Conservation (phyloP, 2,888 invertebrate genomes). For the Trichopoda pennipes region DNA sequence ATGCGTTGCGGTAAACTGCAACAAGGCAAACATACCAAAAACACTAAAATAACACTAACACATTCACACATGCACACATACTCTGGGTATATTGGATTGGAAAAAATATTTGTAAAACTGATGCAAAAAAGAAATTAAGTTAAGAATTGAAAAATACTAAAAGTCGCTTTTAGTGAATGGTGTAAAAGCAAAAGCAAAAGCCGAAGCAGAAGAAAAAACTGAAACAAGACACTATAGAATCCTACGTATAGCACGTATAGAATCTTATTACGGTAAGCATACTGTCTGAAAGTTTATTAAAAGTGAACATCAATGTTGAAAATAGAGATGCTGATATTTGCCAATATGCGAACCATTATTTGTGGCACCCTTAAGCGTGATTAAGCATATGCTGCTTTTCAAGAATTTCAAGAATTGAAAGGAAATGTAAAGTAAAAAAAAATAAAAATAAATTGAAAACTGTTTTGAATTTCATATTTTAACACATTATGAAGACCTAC, state of each 20-base stretch:
- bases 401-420: slow-evolving; percentile 3
- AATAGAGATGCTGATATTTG: slow-evolving; percentile 27
- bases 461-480: background rate
- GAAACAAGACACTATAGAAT: slow-evolving; percentile 15
- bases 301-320: slow-evolving; percentile 44
- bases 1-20: slow-evolving; percentile 70
- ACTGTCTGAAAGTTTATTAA: slow-evolving; percentile 62
- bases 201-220: background rate
- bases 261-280: slow-evolving; percentile 62
- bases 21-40: slow-evolving; percentile 63
- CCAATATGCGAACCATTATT: slow-evolving; percentile 19
- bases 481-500: background rate
- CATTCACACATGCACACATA: slow-evolving; percentile 4
- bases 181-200: slow-evolving; percentile 13
- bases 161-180: slow-evolving; percentile 49
- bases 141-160: slow-evolving; percentile 44
- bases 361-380: slow-evolving; percentile 42
- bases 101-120: slow-evolving; percentile 53
- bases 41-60: slow-evolving; percentile 16
- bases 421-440: background rate
- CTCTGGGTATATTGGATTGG: slow-evolving; percentile 34
- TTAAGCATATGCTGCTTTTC: slow-evolving; percentile 47
- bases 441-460: background rate
- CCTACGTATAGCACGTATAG: slow-evolving; percentile 57
- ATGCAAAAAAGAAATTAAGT: slow-evolving; percentile 31